Evolutionary conservation across 1,140 invertebrate genomes (phyloP), one percentile per base, ranked within the genome.

Genomic region (Caenorhabditis latens): DNA sequence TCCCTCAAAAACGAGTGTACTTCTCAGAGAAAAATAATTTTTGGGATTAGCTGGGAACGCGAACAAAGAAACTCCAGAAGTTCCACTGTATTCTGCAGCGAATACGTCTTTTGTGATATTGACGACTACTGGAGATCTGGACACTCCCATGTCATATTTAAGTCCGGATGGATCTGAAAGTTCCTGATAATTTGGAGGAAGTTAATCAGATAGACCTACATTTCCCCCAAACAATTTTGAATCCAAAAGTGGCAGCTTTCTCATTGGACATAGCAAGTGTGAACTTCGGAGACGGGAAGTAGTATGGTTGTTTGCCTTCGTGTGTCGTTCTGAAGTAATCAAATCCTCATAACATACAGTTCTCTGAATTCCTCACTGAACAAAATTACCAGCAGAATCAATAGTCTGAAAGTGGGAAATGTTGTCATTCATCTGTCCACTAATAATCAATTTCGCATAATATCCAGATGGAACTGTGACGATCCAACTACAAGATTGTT

Each of bases 211-310:
- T 14, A 40, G 14, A 63, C 61, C 8, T 21, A 63, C 61, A 79
- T 50, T 43, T 43, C 24, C 19, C 21, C 71, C 71, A 79, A 11
- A 53, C n/a, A 24, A 79, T n/a, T 32, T 50, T 50, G 46, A 79
- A 79, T 50, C 19, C 71, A 14, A 79, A 24, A 32, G 43, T 50
- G 19, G 71, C 40, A 24, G 21, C 40, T 13, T 46, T 9, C 42
- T 43, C 42, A 16, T 71, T 71, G 14, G 21, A 32, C 4, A 71
- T 42, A 71, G n/a, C n/a, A 9, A 71, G 6, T 7, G 65, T 71
- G 42, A 71, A 71, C n/a, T 71, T 71, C 6, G 65, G 42, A 19
- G 65, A 71, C 7, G 65, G 65, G 65, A 71, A 71, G 42, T 71
- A 71, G 19, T 71, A 71, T 43, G 65, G 65, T 71, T 71, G 40